Evolutionary conservation across 1,140 invertebrate species (phyloP).

Genomic region (Drosophila aff.): DNA sequence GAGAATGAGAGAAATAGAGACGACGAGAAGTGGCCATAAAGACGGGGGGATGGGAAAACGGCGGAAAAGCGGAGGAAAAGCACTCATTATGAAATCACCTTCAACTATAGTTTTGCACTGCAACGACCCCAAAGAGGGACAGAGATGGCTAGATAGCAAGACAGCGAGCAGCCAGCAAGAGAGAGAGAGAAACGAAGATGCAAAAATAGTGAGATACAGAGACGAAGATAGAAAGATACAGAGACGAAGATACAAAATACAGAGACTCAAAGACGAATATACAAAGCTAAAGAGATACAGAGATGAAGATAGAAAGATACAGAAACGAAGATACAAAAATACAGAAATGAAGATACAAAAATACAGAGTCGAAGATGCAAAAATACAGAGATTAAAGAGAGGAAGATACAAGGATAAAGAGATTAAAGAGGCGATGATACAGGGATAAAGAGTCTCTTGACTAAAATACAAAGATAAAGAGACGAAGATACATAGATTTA

Average conservation of each 20-base stretch:
- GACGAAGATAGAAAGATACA: neutral
- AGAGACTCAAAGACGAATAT: neutral
- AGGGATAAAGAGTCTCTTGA: too few species aligned
- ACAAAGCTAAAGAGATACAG: neutral
- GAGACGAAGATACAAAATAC: neutral
- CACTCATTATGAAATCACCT: constrained; percentile 80
- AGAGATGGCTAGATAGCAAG: constrained; percentile 6
- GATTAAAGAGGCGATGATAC: neutral
- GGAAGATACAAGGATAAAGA: neutral
- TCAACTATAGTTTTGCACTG: constrained; percentile 78
- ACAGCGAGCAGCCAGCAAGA: neutral
- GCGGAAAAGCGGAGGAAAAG: constrained; percentile 17
- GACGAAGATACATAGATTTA: too few species aligned
- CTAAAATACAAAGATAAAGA: neutral
- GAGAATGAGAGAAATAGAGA: neutral
- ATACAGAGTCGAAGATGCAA: neutral
- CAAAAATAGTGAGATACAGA: neutral
- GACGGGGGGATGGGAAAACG: constrained; percentile 2
- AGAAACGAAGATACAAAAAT: too few species aligned
- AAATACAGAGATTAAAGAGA: neutral
- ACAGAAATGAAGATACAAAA: too few species aligned
- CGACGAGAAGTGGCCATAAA: neutral
- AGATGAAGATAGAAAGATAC: neutral
- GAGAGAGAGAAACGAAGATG: neutral
- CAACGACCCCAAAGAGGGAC: constrained; percentile 60